A percentile compares a stretch with the other conserved stretches of the same genome.
phyloP scores from a whole-genome alignment of 2,113 vertebrate species.

The Phalacrocorax carbo region DNA sequence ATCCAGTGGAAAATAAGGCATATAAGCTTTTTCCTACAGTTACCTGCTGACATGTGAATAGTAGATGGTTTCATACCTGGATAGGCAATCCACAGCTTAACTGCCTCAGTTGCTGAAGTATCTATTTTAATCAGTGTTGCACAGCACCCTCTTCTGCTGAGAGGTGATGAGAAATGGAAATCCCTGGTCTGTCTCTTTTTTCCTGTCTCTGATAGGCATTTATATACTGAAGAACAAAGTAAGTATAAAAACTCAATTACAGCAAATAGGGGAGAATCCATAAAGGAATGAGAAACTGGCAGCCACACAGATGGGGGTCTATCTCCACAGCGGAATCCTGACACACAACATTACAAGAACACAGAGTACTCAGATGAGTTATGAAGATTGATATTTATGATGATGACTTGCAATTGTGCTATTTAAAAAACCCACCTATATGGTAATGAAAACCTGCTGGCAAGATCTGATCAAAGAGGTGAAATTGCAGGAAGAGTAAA shows the following conservation, averaged over 20 bases:
- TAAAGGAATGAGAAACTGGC: conserved; percentile 36
- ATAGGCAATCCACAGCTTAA: not conserved
- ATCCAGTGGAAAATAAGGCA: not conserved
- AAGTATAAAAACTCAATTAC: conserved; percentile 59
- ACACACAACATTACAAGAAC: not conserved
- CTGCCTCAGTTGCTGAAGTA: not conserved
- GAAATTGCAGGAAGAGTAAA: conserved; percentile 61
- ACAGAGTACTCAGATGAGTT: conserved; percentile 37
- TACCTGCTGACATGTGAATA: not conserved
- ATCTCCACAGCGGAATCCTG: conserved; percentile 14
- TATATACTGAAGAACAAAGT: conserved; percentile 24
- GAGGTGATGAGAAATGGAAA: not conserved
- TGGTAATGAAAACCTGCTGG: conserved; percentile 64
- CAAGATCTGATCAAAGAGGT: conserved; percentile 46
- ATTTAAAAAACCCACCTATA: conserved; percentile 49
- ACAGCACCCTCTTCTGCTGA: conserved; percentile 57
- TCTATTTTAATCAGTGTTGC: conserved; percentile 1
- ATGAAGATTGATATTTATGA: conserved; percentile 56
- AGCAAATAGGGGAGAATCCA: conserved; percentile 30
- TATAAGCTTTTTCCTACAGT: not conserved
- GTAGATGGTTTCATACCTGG: not conserved
- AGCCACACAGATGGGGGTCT: not conserved
- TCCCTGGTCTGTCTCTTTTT: not conserved
- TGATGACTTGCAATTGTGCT: conserved; percentile 50
- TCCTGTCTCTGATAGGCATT: conserved; percentile 16